These are phyloP conservation scores for Micromesistius poutassou DNA, from an alignment of 2,797 vertebrate genomes.

Conservation along the genomic window DNA sequence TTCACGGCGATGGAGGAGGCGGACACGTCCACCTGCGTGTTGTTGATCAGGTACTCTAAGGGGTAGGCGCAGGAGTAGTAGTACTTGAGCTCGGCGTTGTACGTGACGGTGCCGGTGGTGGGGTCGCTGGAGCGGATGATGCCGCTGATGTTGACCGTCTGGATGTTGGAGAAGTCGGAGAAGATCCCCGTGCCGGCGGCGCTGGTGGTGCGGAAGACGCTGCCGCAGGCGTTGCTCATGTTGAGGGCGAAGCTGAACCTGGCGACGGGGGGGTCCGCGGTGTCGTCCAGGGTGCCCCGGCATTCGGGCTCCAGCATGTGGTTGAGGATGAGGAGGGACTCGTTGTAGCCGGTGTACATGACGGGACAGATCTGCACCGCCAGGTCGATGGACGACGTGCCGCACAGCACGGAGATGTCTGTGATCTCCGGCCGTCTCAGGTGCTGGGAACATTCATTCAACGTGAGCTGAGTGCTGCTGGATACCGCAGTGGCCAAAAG, in stretches of 20 bases:
- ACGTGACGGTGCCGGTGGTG: slow-evolving; percentile 53
- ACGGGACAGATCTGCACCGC: slow-evolving; percentile 62
- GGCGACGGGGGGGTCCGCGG: slow-evolving; percentile 46
- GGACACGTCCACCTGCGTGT: slow-evolving; percentile 65
- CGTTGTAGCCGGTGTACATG: slow-evolving; percentile 63
- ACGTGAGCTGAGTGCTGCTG: slow-evolving; percentile 51
- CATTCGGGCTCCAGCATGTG: slow-evolving; percentile 42
- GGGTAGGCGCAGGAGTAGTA: slow-evolving; percentile 69
- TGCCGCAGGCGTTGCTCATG: slow-evolving; percentile 57
- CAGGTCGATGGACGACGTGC: slow-evolving; percentile 63
- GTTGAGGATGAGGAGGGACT: slow-evolving; percentile 59
- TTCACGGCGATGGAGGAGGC: slow-evolving; percentile 67
- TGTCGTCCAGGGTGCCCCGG: slow-evolving; percentile 50
- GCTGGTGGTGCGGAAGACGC: slow-evolving; percentile 50
- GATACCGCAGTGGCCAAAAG: slow-evolving; percentile 51
- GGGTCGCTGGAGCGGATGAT: slow-evolving; percentile 57
- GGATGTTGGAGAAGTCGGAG: slow-evolving; percentile 64
- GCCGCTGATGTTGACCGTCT: slow-evolving; percentile 66
- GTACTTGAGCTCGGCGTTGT: slow-evolving; percentile 66
- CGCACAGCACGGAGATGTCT: slow-evolving; percentile 72
- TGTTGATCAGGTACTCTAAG: slow-evolving; percentile 70
- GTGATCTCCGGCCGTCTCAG: slow-evolving; percentile 57
- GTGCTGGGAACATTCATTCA: slow-evolving; percentile 42
- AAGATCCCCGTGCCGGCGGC: slow-evolving; percentile 56
- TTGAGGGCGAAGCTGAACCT: slow-evolving; percentile 65